Evolutionary conservation across 35 echinoderm and acorn worm genomes (phyloP), one percentile per base, ranked within the genome.

Genomic region (Ophiothrix spiculata): DNA sequence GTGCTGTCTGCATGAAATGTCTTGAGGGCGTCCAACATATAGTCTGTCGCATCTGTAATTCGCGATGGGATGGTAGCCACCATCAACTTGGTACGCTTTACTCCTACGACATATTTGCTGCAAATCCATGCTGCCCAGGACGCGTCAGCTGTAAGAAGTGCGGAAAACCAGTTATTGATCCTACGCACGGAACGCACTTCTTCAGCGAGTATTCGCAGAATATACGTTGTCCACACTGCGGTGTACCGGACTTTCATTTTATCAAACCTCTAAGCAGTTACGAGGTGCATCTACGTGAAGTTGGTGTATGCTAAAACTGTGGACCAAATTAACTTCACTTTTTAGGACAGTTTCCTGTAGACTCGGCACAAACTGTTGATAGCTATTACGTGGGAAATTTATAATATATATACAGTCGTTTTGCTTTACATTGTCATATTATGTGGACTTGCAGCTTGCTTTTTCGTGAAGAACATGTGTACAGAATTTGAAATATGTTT

Each of bases 21-120:
- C 77, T 99, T 56, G 96, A 94, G 76, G 96, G 96, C 39, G 96
- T 91, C 1, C 92, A 99, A 37, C 84, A 86, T 46, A 94, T 99
- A 29, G 83, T 99, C 21, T 99, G 96, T 69, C 92, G 92, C 81
- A 94, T 89, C 84, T 99, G 96, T 81, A 94, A 99, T 60, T 91
- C 96, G 1, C 96, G 89, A n/a, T 99, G 96, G 96, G 96, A 99
- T 86, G 96, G 96, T 3, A 99, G 96, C 40, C 96, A 99, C 79
- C 89, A 99, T 77, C 96, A 99, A 81, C 92, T 99, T 35, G 96
- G 96, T 32, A 99, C 96, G 13, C 78, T 99, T 25, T 99, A 99
- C 87, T 94, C 92, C 34, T 99, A 99, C 40, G 96, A 99, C 83
- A 99, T 99, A 32, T 99, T 99, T 60, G 96, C 96, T 36, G 96